A percentile compares a stretch with the other conserved stretches of the same genome.
These are phyloP conservation scores for Apocrypta bakeri DNA, from an alignment of 1,140 invertebrate species.

Conservation along the genomic window DNA sequence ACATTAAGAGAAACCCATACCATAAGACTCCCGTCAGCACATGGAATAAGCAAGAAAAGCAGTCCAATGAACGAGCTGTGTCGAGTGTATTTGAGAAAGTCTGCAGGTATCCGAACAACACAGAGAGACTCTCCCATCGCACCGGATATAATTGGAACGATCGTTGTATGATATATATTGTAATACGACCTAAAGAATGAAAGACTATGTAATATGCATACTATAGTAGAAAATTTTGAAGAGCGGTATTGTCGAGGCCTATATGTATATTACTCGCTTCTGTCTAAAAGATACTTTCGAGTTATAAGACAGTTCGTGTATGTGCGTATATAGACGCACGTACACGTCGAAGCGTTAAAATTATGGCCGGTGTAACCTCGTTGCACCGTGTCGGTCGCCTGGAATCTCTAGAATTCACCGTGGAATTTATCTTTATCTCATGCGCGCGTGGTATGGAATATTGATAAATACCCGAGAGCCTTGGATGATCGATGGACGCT, in stretches of 20 bases:
- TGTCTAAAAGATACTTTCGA: constrained; percentile 18
- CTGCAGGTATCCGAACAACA: too few species aligned
- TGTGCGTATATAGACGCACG: not conserved
- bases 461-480: constrained; percentile 35
- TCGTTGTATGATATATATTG: not conserved
- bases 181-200: too few species aligned
- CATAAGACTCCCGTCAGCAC: too few species aligned
- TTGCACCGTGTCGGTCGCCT: not conserved
- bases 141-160: constrained; percentile 35
- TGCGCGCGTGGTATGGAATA: constrained; percentile 17
- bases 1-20: too few species aligned
- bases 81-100: not conserved
- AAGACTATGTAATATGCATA: too few species aligned
- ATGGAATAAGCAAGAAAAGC: too few species aligned
- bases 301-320: not conserved
- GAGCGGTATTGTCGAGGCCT: not conserved
- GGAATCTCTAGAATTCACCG: constrained; percentile 29
- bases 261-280: too few species aligned
- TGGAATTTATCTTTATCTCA: constrained; percentile 35
- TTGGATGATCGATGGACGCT: constrained; percentile 22
- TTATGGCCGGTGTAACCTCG: constrained; percentile 37
- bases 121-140: not conserved
- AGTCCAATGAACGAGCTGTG: too few species aligned
- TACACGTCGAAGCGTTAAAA: constrained; percentile 1
- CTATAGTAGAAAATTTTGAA: not conserved